A percentile compares a stretch with the other conserved stretches of the same genome.
Evolutionary conservation across 2,888 invertebrate species (phyloP).

Genomic region (Brachycybe producta): DNA sequence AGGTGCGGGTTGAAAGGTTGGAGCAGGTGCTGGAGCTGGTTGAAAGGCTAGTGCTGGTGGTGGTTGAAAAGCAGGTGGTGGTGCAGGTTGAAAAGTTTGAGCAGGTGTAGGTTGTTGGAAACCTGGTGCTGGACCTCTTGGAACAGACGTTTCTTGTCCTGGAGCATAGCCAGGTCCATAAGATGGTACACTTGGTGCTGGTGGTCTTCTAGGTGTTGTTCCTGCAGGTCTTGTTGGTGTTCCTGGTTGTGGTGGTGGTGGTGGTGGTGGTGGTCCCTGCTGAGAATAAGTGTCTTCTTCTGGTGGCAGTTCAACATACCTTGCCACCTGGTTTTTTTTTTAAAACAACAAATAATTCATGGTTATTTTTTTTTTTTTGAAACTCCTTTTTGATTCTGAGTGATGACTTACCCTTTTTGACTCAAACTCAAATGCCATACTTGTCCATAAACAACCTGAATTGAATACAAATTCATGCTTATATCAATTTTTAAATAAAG

Average conservation of each 20-base stretch:
- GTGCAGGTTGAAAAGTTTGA: background rate
- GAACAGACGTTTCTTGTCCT: background rate
- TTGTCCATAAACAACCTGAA: too few relatives aligned
- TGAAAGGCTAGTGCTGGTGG: background rate
- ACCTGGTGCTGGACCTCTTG: background rate
- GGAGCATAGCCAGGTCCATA: slow-evolving; percentile 5
- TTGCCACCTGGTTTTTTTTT: too few relatives aligned
- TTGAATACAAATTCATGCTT: too few relatives aligned
- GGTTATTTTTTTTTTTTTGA: too few relatives aligned
- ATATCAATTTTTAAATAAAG: too few relatives aligned
- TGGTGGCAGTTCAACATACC: too few relatives aligned
- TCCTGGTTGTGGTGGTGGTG: background rate
- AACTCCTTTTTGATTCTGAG: too few relatives aligned
- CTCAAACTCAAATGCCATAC: too few relatives aligned
- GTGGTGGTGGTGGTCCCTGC: slow-evolving; percentile 4
- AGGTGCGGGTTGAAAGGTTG: background rate
- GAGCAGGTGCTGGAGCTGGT: background rate
- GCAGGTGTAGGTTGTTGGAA: background rate
- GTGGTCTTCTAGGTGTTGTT: background rate
- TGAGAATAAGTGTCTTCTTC: too few relatives aligned
- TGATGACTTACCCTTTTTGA: too few relatives aligned
- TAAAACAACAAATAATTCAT: too few relatives aligned
- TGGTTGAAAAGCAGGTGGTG: background rate
- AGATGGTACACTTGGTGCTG: background rate
- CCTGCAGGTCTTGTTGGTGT: background rate